Percentiles rank a stretch among this genome's conserved stretches.
Evolutionary conservation across 2,113 vertebrate species (phyloP).

Genomic region (Chaetops frenatus): DNA sequence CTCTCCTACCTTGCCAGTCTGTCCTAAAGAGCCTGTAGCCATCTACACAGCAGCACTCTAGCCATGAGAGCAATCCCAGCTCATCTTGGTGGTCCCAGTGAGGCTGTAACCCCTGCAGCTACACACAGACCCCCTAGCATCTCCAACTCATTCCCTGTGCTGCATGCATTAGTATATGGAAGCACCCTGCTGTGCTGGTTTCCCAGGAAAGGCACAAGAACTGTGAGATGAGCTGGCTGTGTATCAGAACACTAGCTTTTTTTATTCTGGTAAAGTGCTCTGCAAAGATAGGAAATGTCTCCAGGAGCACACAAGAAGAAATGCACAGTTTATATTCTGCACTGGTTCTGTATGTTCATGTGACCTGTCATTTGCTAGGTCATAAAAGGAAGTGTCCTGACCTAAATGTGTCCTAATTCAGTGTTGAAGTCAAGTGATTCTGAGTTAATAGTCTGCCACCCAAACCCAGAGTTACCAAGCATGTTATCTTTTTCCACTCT

Average conservation of each 20-base stretch:
- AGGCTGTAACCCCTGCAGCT: background rate
- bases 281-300: background rate
- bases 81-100: background rate
- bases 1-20: background rate
- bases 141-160: background rate
- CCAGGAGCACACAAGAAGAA: background rate
- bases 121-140: accelerated
- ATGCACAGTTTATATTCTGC: background rate
- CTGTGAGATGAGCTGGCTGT: background rate
- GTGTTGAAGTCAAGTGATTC: background rate
- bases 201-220: background rate
- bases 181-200: background rate
- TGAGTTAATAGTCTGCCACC: background rate
- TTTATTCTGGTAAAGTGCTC: background rate
- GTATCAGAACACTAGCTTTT: background rate
- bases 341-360: background rate
- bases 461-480: background rate
- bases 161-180: background rate
- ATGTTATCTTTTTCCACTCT: background rate
- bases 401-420: background rate
- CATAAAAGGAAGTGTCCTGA: background rate
- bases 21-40: background rate
- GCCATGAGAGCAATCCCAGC: background rate
- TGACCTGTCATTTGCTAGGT: background rate
- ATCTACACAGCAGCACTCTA: background rate